A percentile compares a stretch with the other conserved stretches of the same genome.
Conservation (phyloP, 2,888 invertebrate species). For the Eupithecia dodoneata region DNA sequence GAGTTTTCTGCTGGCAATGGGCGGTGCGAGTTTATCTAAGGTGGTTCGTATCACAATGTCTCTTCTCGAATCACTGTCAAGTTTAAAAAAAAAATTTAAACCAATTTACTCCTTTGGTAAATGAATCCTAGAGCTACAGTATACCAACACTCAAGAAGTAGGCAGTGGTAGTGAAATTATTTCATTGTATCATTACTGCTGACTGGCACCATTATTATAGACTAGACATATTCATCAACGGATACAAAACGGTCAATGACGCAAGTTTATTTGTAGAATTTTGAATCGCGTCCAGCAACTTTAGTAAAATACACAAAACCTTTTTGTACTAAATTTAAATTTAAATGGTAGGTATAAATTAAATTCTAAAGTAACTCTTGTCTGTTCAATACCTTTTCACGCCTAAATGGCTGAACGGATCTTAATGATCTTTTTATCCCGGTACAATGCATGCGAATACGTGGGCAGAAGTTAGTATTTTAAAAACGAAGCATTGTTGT, state of each 20-base stretch:
- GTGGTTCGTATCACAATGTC: neutral
- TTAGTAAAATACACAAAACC: no score
- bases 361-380: no score
- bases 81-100: no score
- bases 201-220: neutral
- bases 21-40: neutral
- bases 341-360: no score
- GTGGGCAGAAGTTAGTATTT: no score
- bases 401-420: no score
- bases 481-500: no score
- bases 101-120: neutral
- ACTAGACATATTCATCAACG: constrained; percentile 10
- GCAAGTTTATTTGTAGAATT: constrained; percentile 49
- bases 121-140: neutral
- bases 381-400: no score
- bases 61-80: neutral
- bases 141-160: neutral
- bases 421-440: no score
- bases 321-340: no score
- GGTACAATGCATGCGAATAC: no score
- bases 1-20: neutral
- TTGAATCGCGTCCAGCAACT: constrained; percentile 48
- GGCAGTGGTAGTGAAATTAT: neutral
- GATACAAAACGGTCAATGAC: constrained; percentile 55
- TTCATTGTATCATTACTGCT: neutral